phyloP scores from a whole-genome alignment of 1,140 invertebrate genomes.

The Lepidurus arcticus region DNA sequence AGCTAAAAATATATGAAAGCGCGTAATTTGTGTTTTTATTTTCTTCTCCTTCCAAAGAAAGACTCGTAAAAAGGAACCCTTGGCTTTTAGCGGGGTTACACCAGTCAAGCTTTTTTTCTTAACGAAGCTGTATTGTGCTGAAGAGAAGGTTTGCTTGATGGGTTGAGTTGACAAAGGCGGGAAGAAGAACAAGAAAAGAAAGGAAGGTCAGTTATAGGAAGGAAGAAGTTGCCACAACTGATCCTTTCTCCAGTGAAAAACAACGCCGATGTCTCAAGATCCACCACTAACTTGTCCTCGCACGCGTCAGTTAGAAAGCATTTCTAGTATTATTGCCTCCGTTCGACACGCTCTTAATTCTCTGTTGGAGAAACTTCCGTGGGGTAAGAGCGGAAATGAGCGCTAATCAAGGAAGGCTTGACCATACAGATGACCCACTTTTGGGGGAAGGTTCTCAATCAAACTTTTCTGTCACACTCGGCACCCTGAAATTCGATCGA shows the following conservation, averaged over 20 bases:
- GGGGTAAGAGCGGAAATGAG: not conserved
- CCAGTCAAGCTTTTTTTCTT: not conserved
- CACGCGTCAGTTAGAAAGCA: not conserved
- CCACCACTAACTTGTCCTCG: not conserved
- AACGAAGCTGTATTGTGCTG: not conserved
- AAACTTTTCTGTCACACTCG: not conserved
- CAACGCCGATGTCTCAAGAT: not conserved
- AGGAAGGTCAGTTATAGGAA: not conserved
- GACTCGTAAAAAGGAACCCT: not conserved
- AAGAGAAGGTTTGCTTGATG: not conserved
- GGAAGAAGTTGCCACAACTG: not conserved
- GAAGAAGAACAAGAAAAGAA: not conserved
- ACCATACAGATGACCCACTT: not conserved
- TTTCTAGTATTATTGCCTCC: not conserved
- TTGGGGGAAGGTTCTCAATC: not conserved
- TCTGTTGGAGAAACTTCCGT: too few species aligned
- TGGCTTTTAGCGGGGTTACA: not conserved
- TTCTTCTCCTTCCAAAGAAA: too few species aligned
- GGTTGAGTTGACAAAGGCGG: not conserved
- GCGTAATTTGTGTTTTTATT: too few species aligned
- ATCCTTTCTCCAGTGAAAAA: not conserved
- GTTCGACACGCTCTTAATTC: not conserved
- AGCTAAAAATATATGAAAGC: too few species aligned
- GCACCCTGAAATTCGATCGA: not conserved
- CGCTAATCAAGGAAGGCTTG: not conserved